Evolutionary conservation across 2,797 vertebrate species (phyloP).

Genomic region (Anniella stebbinsi): DNA sequence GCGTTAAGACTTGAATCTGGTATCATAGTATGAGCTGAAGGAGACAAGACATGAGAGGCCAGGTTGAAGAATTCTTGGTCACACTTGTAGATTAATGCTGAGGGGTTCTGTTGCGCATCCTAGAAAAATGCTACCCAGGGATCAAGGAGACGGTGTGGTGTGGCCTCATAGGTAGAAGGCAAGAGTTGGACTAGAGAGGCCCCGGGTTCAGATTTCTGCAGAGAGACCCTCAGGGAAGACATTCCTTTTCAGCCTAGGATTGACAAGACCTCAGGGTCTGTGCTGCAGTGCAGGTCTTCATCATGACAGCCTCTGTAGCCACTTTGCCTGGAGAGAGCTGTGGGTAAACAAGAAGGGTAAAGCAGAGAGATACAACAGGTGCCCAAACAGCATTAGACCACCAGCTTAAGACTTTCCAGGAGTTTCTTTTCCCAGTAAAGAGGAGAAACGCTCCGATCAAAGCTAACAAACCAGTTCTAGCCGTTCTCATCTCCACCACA

Average conservation of each 20-base stretch:
- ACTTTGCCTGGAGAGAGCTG: no score
- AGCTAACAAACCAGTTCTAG: no score
- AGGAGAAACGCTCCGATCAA: no score
- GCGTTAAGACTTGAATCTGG: background rate
- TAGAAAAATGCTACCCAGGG: background rate
- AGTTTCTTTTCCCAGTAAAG: no score
- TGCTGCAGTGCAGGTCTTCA: no score
- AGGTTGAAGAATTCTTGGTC: no score
- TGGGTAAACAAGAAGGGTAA: no score
- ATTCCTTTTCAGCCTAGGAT: background rate
- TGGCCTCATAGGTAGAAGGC: background rate
- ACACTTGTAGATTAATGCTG: background rate
- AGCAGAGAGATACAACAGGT: no score
- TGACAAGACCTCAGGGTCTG: background rate
- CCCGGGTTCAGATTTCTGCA: background rate
- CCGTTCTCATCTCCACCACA: no score
- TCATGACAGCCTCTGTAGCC: no score
- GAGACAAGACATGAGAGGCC: background rate
- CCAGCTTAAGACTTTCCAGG: no score
- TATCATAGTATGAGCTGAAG: background rate
- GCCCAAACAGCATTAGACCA: no score
- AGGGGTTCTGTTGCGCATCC: background rate
- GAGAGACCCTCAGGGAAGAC: background rate
- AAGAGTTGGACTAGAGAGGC: background rate
- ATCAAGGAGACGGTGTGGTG: background rate